These are phyloP conservation scores for Cerastis rubricosa DNA, from an alignment of 2,888 invertebrate genomes.

Conservation along the genomic window DNA sequence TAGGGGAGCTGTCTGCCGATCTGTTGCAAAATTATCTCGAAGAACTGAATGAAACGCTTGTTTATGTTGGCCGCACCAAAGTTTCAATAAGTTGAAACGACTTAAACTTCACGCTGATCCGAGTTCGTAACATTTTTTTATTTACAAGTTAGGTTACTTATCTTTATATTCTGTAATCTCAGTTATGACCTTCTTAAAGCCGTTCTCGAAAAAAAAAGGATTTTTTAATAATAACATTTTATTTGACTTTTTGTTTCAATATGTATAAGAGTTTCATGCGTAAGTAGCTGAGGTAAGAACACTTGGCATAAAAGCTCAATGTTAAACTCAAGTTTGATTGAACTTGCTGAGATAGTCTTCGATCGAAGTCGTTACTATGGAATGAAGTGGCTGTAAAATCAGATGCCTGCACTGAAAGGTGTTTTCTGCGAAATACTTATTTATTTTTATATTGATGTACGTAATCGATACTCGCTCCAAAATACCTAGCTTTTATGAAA, in stretches of 20 bases:
- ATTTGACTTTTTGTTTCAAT: constrained; percentile 47
- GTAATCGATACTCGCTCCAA: neutral
- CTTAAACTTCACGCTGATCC: neutral
- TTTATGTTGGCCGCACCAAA: constrained; percentile 13
- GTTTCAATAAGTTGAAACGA: neutral
- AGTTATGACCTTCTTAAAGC: neutral
- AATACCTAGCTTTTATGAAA: constrained; percentile 13
- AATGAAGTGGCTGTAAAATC: constrained; percentile 48
- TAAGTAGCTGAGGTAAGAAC: constrained; percentile 43
- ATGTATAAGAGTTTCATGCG: constrained; percentile 42
- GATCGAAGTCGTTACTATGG: constrained; percentile 41
- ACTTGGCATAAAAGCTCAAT: constrained; percentile 58
- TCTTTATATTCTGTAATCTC: constrained; percentile 8
- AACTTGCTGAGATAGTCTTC: constrained; percentile 45
- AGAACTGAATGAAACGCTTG: constrained; percentile 40
- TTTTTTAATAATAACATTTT: constrained; percentile 38
- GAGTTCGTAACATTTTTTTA: neutral
- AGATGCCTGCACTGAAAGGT: constrained; percentile 1
- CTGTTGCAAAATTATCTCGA: constrained; percentile 72
- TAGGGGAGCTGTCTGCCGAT: constrained; percentile 80
- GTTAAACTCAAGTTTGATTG: constrained; percentile 49
- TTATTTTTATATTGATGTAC: neutral
- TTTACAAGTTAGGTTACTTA: neutral
- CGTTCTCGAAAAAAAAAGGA: constrained; percentile 18
- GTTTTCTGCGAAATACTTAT: constrained; percentile 5